phyloP scores from a whole-genome alignment of 2,888 invertebrate genomes.

The Drosophila aldrichi region DNA sequence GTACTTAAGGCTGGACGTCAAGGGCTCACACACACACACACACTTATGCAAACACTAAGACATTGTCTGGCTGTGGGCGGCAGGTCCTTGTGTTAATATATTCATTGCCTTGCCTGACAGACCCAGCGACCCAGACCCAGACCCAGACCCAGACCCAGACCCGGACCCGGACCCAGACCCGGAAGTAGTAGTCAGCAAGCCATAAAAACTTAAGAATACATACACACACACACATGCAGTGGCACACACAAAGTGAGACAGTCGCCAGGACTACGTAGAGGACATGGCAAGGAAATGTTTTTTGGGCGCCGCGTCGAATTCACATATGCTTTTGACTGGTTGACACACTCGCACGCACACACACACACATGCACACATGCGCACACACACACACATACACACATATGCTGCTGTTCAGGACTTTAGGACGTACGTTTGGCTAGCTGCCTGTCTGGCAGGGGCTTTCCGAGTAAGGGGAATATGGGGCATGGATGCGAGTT shows the following conservation, averaged over 20 bases:
- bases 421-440: slow-evolving; percentile 48
- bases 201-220: slow-evolving; percentile 79
- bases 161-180: slow-evolving; percentile 74
- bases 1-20: slow-evolving; percentile 70
- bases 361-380: slow-evolving; percentile 14
- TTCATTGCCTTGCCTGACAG: slow-evolving; percentile 75
- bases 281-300: slow-evolving; percentile 50
- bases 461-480: slow-evolving; percentile 4
- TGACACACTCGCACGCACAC: slow-evolving; percentile 56
- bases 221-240: slow-evolving; percentile 12
- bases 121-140: slow-evolving; percentile 26
- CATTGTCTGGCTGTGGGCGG: slow-evolving; percentile 52
- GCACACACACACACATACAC: slow-evolving; percentile 11
- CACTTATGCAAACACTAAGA: slow-evolving; percentile 49
- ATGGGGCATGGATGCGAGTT: slow-evolving; percentile 14
- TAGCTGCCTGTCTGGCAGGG: slow-evolving; percentile 46
- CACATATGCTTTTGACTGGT: slow-evolving; percentile 72
- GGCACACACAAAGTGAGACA: slow-evolving; percentile 30
- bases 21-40: slow-evolving; percentile 51
- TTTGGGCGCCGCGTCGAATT: slow-evolving; percentile 52
- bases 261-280: slow-evolving; percentile 51
- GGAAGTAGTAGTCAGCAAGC: slow-evolving; percentile 82
- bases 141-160: slow-evolving; percentile 62
- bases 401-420: slow-evolving; percentile 53
- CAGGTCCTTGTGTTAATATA: slow-evolving; percentile 73